Evolutionary conservation across 2,888 invertebrate species (phyloP).

Genomic region (Dynastes tityus): DNA sequence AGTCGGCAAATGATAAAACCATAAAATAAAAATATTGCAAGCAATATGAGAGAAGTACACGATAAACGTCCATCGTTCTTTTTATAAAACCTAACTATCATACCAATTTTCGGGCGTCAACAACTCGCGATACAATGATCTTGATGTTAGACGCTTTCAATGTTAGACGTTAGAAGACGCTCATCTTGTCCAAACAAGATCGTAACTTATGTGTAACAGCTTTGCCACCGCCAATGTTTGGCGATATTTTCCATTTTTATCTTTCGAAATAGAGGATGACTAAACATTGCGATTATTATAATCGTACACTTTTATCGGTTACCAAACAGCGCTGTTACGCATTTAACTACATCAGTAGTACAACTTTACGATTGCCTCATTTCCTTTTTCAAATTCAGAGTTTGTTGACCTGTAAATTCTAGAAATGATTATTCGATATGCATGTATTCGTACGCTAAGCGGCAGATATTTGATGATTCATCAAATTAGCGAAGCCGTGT

Average conservation of each 20-base stretch:
- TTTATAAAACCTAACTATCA: conserved; percentile 1
- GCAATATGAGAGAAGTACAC: neutral
- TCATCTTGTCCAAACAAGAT: conserved; percentile 32
- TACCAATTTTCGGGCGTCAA: conserved; percentile 26
- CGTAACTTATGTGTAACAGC: conserved; percentile 16
- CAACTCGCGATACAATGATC: conserved; percentile 9
- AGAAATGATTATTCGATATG: conserved; percentile 12
- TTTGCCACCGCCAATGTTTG: neutral
- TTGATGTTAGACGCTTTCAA: neutral
- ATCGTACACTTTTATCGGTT: conserved; percentile 45
- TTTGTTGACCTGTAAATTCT: conserved; percentile 40
- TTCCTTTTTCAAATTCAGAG: conserved; percentile 24
- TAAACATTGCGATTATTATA: conserved; percentile 40
- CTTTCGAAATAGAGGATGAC: conserved; percentile 34
- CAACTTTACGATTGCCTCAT: conserved; percentile 36
- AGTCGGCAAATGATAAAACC: neutral
- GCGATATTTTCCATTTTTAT: conserved; percentile 5
- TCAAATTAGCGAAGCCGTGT: conserved; percentile 2
- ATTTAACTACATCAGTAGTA: conserved; percentile 18
- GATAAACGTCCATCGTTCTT: conserved; percentile 3
- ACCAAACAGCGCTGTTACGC: conserved; percentile 36
- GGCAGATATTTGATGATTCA: conserved; percentile 22
- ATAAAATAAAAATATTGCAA: conserved; percentile 1
- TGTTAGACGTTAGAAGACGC: neutral
- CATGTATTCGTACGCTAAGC: conserved; percentile 4